A percentile compares a stretch with the other conserved stretches of the same genome.
phyloP scores from a whole-genome alignment of 2,888 invertebrate species.

The Cephus nigrinus region DNA sequence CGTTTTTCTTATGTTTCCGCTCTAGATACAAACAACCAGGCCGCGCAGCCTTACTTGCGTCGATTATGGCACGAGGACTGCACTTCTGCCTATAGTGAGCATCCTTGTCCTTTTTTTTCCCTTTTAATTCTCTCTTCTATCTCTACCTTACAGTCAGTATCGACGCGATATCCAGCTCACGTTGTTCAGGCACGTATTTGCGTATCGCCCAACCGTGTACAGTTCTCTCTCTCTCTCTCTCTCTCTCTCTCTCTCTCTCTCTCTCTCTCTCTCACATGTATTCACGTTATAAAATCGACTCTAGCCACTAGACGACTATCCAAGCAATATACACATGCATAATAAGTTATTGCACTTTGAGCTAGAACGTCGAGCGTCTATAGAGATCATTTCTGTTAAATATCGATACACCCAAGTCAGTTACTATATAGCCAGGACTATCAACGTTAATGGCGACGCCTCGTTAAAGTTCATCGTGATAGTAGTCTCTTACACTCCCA shows the following conservation, averaged over 20 bases:
- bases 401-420: conserved; percentile 47
- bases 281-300: no score
- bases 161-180: neutral
- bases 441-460: neutral
- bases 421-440: neutral
- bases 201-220: conserved; percentile 2
- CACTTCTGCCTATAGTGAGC: neutral
- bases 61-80: conserved; percentile 41
- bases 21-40: conserved; percentile 61
- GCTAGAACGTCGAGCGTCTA: no score
- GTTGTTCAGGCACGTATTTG: neutral
- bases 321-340: no score
- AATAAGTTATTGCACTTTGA: no score
- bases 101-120: neutral
- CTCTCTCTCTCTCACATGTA: no score
- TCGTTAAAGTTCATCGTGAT: neutral
- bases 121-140: neutral
- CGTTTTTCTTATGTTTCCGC: conserved; percentile 62
- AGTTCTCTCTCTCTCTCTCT: conserved; percentile 5
- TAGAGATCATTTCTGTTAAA: conserved; percentile 27
- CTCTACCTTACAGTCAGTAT: neutral
- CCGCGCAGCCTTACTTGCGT: conserved; percentile 39
- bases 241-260: neutral
- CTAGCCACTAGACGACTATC: no score
- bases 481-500: neutral